phyloP scores from a whole-genome alignment of 1,140 invertebrate genomes.

The Pogonognathellus flavescens region DNA sequence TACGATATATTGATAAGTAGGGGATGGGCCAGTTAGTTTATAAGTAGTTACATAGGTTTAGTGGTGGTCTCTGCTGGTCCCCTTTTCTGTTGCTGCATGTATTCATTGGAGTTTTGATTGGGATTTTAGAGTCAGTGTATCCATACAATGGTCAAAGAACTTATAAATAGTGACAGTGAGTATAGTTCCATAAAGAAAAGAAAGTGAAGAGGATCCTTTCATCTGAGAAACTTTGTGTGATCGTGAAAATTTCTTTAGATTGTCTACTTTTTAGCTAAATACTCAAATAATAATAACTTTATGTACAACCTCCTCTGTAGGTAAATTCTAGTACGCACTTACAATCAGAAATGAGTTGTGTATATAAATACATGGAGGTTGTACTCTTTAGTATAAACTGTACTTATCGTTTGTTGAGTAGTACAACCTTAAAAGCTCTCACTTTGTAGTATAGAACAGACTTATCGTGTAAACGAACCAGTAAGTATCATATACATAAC shows the following conservation, averaged over 20 bases:
- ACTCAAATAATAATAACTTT: neutral
- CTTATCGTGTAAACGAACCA: neutral
- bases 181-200: slow-evolving; percentile 8
- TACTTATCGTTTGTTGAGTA: no score
- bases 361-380: no score
- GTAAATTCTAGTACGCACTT: neutral
- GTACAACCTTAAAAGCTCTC: no score
- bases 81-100: neutral
- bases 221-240: slow-evolving; percentile 32
- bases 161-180: no score
- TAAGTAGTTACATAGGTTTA: neutral
- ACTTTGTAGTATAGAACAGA: neutral
- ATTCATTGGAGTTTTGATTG: slow-evolving; percentile 5
- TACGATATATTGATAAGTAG: neutral
- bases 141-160: no score
- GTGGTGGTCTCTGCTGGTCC: slow-evolving; percentile 6
- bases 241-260: neutral
- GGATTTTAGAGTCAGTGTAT: slow-evolving; percentile 41
- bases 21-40: slow-evolving; percentile 17
- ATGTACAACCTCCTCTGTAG: neutral
- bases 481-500: slow-evolving; percentile 10
- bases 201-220: slow-evolving; percentile 50
- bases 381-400: no score
- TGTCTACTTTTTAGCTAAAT: slow-evolving; percentile 5
- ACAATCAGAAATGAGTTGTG: neutral